These are phyloP conservation scores for Mustelus asterias DNA, from an alignment of 2,113 vertebrate genomes.

Conservation along the genomic window DNA sequence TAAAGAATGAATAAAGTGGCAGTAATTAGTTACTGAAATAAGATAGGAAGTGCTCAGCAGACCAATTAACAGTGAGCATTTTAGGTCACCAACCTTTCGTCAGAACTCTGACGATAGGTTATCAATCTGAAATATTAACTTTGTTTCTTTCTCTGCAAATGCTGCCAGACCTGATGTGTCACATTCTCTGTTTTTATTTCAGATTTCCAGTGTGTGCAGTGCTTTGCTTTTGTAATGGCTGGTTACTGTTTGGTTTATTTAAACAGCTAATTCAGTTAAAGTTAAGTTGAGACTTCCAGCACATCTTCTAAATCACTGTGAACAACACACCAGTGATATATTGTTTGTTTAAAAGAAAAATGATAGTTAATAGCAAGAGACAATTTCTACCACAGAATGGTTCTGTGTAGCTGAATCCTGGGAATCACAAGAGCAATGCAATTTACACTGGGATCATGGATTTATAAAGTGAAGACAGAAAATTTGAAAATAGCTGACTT, in stretches of 20 bases:
- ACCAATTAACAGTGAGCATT: no score
- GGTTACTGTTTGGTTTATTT: background rate
- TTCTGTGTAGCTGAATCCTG: background rate
- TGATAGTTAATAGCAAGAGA: background rate
- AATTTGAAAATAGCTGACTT: background rate
- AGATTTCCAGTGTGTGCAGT: background rate
- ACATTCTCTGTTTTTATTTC: background rate
- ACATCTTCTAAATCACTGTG: background rate
- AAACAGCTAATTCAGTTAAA: background rate
- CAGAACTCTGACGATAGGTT: no score
- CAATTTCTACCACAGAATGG: background rate
- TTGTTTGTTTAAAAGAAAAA: constrained; percentile 28
- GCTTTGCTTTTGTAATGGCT: background rate
- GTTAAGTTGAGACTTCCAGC: background rate
- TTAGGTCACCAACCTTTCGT: background rate
- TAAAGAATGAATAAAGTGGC: background rate
- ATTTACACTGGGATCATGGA: background rate
- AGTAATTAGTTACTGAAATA: no score
- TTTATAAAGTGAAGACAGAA: background rate
- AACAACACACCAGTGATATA: background rate
- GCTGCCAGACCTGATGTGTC: background rate
- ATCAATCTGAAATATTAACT: background rate
- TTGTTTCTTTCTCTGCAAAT: background rate
- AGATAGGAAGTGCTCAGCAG: no score
- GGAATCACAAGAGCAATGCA: background rate